Evolutionary conservation across 2,888 invertebrate species (phyloP), one percentile per base, ranked within the genome.

Genomic region (Temnothorax unifasciatus): DNA sequence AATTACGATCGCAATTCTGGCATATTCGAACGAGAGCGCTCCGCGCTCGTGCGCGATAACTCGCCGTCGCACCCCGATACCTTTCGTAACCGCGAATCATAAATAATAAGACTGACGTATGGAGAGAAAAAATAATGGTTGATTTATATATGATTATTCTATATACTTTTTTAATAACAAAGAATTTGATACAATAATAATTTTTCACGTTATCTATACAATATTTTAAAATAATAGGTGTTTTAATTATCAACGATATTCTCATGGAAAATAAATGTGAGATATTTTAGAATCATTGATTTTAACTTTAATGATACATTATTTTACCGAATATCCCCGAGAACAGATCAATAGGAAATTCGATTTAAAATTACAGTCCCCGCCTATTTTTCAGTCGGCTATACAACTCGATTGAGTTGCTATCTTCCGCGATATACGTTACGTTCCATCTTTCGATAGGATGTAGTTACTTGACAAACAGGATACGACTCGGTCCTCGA

Each of bases 391-490:
- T 76, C 47, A 47, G 15, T 63, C 13, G 38, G 25, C 21, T 25
- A 3, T 29, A 38, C 38, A 76, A 76, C 18, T 52, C 66, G 25
- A 52, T 18, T 15, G 50, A 54, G 38, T 21, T 0, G 29, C 21
- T 52, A 34, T 57, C n/a, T 41, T 38, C 3, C 15, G 29, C n/a
- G 57, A 5, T 11, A 13, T 54, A 25, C 1, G 15, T 29, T 29
- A 59, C 34, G 57, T 13, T 59, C 69, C 57, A 44, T 59, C 44
- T 57, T 57, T 79, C 13, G 29, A 54, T 13, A 68, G 34, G 34
- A 71, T 34, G 79, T 47, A n/a, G 64, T 76, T 83, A 59, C 57
- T 68, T 63, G 77, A 68, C 47, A 66, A 76, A 76, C 64, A 59
- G 25, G 57, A 15, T 54, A 47, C 77, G 18, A 41, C 57, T 18